Conservation (phyloP, 1,140 invertebrate species). For the Aricia agestis region DNA sequence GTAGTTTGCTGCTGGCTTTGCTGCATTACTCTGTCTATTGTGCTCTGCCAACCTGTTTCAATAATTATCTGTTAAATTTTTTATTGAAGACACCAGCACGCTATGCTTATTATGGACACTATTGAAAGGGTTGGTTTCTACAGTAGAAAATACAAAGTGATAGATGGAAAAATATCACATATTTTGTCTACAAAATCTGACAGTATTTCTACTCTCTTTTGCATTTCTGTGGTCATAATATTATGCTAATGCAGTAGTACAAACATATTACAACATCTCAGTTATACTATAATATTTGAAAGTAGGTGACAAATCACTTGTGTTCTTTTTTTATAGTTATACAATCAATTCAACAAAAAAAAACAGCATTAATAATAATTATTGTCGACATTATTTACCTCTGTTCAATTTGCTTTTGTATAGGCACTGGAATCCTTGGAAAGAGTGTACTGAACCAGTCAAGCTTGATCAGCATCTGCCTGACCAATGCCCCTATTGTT, state of each 20-base stretch:
- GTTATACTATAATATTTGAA: no score
- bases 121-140: no score
- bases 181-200: neutral
- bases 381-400: slow-evolving; percentile 52
- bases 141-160: no score
- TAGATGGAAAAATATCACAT: no score
- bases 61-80: neutral
- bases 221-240: no score
- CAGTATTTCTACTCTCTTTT: neutral
- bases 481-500: slow-evolving; percentile 95
- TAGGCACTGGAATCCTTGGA: slow-evolving; percentile 99
- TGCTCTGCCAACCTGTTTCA: slow-evolving; percentile 54
- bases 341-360: no score
- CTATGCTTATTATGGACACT: no score
- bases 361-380: no score
- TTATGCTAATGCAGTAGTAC: no score
- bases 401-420: slow-evolving; percentile 93
- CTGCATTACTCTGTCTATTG: slow-evolving; percentile 41
- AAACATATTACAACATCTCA: no score
- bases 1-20: slow-evolving; percentile 34
- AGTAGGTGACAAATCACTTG: no score
- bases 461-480: slow-evolving; percentile 95
- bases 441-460: slow-evolving; percentile 99
- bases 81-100: neutral
- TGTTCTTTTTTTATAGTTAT: no score